Evolutionary conservation across 2,113 vertebrate species (phyloP).

Genomic region (Cnemophilus loriae): DNA sequence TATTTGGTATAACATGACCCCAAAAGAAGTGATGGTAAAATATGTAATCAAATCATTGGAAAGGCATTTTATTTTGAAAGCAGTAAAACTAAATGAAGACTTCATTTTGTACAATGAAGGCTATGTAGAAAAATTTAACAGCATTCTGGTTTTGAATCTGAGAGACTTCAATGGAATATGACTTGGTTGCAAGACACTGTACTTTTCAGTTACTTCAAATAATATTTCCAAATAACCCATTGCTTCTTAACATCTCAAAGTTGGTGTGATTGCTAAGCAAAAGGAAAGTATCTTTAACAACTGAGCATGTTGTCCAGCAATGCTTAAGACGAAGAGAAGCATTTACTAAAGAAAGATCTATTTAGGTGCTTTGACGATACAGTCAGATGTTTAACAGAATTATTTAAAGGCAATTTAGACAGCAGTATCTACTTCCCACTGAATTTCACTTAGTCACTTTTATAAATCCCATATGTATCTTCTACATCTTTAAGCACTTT

Average conservation of each 20-base stretch:
- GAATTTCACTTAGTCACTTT: constrained; percentile 34
- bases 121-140: background rate
- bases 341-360: background rate
- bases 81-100: background rate
- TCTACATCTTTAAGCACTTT: background rate
- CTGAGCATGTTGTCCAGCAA: background rate
- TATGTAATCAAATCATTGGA: background rate
- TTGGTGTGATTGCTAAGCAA: background rate
- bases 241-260: background rate
- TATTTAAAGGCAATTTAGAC: constrained; percentile 29
- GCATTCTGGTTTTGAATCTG: background rate
- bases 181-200: background rate
- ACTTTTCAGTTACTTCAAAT: background rate
- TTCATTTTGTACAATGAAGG: background rate
- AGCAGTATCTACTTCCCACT: constrained; percentile 21
- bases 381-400: constrained; percentile 27
- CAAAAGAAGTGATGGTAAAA: background rate
- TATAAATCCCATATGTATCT: background rate
- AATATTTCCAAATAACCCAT: background rate
- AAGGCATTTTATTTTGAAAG: background rate
- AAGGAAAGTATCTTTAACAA: background rate
- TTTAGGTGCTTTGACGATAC: background rate
- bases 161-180: background rate
- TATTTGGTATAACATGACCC: background rate
- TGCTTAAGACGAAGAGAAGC: background rate